These are phyloP conservation scores for Pecten maximus DNA, from an alignment of 2,888 invertebrate genomes.

Conservation along the genomic window DNA sequence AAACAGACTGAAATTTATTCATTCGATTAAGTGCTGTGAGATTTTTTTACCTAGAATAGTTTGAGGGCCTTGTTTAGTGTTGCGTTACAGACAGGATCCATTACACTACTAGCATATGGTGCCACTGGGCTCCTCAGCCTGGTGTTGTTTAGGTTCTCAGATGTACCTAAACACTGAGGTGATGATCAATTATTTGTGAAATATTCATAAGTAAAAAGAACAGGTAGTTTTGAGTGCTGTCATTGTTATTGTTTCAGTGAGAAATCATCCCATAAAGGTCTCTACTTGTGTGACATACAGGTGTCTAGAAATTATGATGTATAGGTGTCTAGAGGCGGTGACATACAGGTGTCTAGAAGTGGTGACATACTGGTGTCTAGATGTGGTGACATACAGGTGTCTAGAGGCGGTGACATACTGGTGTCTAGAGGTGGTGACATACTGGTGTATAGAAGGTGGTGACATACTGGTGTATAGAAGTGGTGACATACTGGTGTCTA, in stretches of 20 bases:
- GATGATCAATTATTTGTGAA: no score
- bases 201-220: no score
- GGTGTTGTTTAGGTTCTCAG: not conserved
- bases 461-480: no score
- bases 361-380: not conserved
- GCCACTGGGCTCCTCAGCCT: not conserved
- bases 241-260: not conserved
- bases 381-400: not conserved
- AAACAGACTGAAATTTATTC: conserved; percentile 17
- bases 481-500: no score
- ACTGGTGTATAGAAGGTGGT: not conserved
- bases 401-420: no score
- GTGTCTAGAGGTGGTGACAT: not conserved
- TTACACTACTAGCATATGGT: not conserved
- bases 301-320: not conserved
- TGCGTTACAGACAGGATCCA: not conserved
- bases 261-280: no score
- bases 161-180: not conserved
- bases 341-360: not conserved
- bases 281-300: no score
- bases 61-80: conserved; percentile 11
- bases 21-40: conserved; percentile 16
- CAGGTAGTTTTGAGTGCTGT: no score
- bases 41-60: conserved; percentile 31
- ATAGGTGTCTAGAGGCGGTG: not conserved